Conservation (phyloP, 2,888 invertebrate genomes). For the Macrostomum cliftonense region DNA sequence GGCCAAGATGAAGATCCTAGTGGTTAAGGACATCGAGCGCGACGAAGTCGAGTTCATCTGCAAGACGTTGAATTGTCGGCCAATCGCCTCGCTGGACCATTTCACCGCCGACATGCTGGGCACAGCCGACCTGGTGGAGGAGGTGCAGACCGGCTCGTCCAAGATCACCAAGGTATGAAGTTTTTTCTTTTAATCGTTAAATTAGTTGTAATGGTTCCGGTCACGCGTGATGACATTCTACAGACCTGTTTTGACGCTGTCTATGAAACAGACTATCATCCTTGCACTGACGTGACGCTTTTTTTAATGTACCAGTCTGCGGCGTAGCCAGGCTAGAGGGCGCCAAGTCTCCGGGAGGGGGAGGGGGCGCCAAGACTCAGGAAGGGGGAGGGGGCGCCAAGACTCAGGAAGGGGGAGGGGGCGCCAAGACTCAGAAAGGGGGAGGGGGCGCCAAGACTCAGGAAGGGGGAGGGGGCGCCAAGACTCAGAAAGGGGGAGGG, state of each 20-base stretch:
- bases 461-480: too few species aligned
- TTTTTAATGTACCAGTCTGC: too few species aligned
- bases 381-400: too few species aligned
- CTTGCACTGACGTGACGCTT: not conserved
- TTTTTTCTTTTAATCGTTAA: too few species aligned
- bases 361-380: too few species aligned
- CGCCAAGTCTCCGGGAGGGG: too few species aligned
- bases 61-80: slow-evolving; percentile 46
- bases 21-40: slow-evolving; percentile 87
- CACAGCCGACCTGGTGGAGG: slow-evolving; percentile 77
- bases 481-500: too few species aligned
- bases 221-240: not conserved
- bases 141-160: slow-evolving; percentile 57
- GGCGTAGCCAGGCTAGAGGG: too few species aligned
- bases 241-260: slow-evolving; percentile 1
- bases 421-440: too few species aligned
- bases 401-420: too few species aligned
- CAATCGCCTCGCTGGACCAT: slow-evolving; percentile 94
- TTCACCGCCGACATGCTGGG: slow-evolving; percentile 77
- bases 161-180: not conserved
- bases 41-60: slow-evolving; percentile 95
- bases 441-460: too few species aligned
- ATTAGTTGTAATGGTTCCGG: too few species aligned
- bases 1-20: slow-evolving; percentile 95
- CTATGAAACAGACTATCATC: not conserved